These are phyloP conservation scores for Nesidiocoris tenuis DNA, from an alignment of 2,888 invertebrate species.

Conservation along the genomic window DNA sequence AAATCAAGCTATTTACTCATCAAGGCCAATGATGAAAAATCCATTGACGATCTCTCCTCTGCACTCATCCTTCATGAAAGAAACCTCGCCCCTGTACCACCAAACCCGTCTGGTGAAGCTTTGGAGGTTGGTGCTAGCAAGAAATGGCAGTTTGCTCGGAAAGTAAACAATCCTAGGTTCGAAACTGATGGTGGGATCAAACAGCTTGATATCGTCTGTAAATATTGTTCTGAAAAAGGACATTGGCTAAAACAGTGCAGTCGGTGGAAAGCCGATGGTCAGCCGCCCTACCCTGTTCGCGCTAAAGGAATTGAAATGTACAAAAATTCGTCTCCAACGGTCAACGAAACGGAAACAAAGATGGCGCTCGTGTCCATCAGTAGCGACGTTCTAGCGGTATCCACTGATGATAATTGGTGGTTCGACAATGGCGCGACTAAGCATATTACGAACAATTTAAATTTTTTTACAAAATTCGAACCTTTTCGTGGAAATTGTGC, in stretches of 20 bases:
- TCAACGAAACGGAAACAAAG: conserved; percentile 30
- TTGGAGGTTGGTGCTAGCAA: background rate
- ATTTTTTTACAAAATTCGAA: conserved; percentile 20
- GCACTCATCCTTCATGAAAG: conserved; percentile 41
- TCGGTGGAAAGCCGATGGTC: conserved; percentile 41
- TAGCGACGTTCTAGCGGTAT: conserved; percentile 43
- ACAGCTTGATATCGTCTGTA: conserved; percentile 23
- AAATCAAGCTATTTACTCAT: conserved; percentile 43
- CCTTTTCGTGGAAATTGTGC: conserved; percentile 26
- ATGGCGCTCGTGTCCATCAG: conserved; percentile 42
- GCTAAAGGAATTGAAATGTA: conserved; percentile 5
- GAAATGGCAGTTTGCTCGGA: conserved; percentile 1
- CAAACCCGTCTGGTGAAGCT: conserved; percentile 18
- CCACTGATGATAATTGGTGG: conserved; percentile 50
- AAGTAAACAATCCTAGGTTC: background rate
- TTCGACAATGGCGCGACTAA: conserved; percentile 53
- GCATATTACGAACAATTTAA: conserved; percentile 51
- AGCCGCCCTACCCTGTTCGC: conserved; percentile 43
- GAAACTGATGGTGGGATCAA: conserved; percentile 14
- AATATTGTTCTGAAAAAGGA: conserved; percentile 39
- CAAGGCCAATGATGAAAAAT: conserved; percentile 42
- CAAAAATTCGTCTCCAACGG: conserved; percentile 26
- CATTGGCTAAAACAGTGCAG: conserved; percentile 35
- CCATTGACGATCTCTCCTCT: conserved; percentile 35
- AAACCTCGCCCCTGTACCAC: conserved; percentile 29